Conservation (phyloP, 2,113 vertebrate genomes). For the Verasper variegatus region DNA sequence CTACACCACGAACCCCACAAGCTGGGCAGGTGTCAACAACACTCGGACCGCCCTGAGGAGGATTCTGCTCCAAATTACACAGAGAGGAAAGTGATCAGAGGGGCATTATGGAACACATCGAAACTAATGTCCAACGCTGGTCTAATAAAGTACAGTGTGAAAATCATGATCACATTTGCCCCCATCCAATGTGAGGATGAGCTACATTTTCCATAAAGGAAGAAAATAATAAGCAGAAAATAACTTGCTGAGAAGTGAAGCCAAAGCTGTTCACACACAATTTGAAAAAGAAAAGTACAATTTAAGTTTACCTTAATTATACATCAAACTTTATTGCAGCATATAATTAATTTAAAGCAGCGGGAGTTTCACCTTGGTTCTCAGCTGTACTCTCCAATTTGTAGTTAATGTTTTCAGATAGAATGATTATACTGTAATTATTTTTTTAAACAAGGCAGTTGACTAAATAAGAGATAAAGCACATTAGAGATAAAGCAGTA, state of each 20-base stretch:
- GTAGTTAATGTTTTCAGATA: too few species aligned
- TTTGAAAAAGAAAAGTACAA: neutral
- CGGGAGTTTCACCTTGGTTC: neutral
- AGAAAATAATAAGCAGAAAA: neutral
- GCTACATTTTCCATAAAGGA: neutral
- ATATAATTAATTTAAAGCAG: neutral
- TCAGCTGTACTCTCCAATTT: neutral
- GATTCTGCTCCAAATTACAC: constrained; percentile 14
- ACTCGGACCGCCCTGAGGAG: neutral
- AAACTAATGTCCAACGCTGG: neutral
- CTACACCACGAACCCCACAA: constrained; percentile 33
- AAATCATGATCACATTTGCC: neutral
- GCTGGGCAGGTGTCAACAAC: constrained; percentile 57
- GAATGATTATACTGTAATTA: neutral
- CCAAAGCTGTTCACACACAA: neutral
- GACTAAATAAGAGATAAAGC: too few species aligned
- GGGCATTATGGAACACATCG: neutral
- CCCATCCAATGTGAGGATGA: neutral
- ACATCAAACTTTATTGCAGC: constrained; percentile 1
- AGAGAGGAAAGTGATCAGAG: constrained; percentile 13
- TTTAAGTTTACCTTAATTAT: neutral
- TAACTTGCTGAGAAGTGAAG: neutral
- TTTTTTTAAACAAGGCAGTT: neutral
- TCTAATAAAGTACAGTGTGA: neutral
- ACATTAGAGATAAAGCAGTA: neutral